Evolutionary conservation across 2,888 invertebrate species (phyloP).

Genomic region (Drosophila macrospina): DNA sequence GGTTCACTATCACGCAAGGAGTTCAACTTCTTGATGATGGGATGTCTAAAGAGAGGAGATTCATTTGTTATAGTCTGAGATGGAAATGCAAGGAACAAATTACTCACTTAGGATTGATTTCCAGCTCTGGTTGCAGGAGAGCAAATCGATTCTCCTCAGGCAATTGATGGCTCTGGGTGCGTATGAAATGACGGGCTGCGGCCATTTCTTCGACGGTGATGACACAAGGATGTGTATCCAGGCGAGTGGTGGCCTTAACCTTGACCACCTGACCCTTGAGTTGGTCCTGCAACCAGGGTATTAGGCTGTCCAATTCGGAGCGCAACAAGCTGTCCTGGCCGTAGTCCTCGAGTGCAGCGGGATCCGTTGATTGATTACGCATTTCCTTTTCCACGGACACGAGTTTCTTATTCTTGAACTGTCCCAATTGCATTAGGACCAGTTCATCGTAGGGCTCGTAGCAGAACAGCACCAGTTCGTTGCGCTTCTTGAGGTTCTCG

Average conservation of each 20-base stretch:
- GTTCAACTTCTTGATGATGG: conserved; percentile 94
- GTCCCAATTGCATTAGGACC: conserved; percentile 93
- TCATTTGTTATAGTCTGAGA: neutral
- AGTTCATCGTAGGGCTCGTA: conserved; percentile 99
- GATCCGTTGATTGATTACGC: conserved; percentile 89
- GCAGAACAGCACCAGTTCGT: conserved; percentile 96
- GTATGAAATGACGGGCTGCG: conserved; percentile 96
- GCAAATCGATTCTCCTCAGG: conserved; percentile 94
- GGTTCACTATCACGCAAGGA: conserved; percentile 90
- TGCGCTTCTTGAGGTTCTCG: conserved; percentile 94
- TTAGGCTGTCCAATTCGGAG: conserved; percentile 91
- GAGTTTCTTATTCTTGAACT: conserved; percentile 90
- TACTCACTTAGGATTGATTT: conserved; percentile 95
- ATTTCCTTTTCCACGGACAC: conserved; percentile 97
- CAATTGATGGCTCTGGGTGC: conserved; percentile 93
- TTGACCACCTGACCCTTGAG: conserved; percentile 92
- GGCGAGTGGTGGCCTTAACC: conserved; percentile 92
- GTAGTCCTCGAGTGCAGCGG: conserved; percentile 87
- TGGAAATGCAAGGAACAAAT: too few species aligned
- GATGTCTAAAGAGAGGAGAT: conserved; percentile 88
- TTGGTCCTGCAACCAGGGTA: conserved; percentile 91
- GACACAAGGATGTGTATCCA: conserved; percentile 97
- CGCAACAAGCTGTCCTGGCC: conserved; percentile 90
- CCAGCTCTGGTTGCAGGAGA: conserved; percentile 95
- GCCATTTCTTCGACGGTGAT: conserved; percentile 99